phyloP scores from a whole-genome alignment of 2,113 vertebrate genomes.

The Andinoacara biseriatus region DNA sequence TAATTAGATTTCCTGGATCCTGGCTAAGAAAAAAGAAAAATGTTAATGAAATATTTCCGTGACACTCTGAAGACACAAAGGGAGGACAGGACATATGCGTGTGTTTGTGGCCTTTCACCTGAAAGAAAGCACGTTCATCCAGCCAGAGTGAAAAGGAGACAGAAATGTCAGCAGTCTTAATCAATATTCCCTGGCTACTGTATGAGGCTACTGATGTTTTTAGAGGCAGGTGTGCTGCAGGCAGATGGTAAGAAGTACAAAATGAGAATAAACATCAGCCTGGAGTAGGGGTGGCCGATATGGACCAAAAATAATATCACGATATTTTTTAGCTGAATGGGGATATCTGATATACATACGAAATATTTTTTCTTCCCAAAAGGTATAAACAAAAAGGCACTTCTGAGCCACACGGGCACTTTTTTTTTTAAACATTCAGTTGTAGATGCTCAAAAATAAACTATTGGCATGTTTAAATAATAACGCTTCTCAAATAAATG shows the following conservation, averaged over 20 bases:
- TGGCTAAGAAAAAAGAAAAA: background rate
- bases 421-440: too few species aligned
- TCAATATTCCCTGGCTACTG: constrained; percentile 55
- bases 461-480: too few species aligned
- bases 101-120: background rate
- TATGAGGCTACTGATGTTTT: constrained; percentile 37
- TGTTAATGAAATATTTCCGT: background rate
- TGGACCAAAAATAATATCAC: too few species aligned
- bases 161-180: constrained; percentile 68
- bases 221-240: constrained; percentile 47
- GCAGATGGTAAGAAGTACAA: constrained; percentile 39
- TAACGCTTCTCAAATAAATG: too few species aligned
- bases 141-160: constrained; percentile 33
- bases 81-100: background rate
- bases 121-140: constrained; percentile 17
- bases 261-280: constrained; percentile 48
- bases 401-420: too few species aligned
- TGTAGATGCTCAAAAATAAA: too few species aligned
- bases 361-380: too few species aligned
- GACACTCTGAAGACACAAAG: background rate
- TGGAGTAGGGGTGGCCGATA: too few species aligned
- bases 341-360: too few species aligned
- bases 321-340: too few species aligned
- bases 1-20: background rate
- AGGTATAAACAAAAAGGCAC: too few species aligned